These are phyloP conservation scores for Glossophaga mutica DNA, from an alignment of 2,797 vertebrate species.

Conservation along the genomic window DNA sequence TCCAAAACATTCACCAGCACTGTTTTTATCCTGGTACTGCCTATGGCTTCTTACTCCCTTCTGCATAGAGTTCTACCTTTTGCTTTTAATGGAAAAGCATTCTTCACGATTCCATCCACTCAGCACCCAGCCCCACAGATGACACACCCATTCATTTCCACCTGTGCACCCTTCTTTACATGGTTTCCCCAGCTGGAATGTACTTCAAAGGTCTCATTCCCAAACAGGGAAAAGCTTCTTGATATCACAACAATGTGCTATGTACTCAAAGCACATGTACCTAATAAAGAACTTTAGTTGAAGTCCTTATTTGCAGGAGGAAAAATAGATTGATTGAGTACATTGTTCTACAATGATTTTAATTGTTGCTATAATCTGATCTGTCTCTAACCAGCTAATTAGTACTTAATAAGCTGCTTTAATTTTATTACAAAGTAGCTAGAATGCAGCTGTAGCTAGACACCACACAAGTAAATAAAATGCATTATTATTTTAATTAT, in stretches of 20 bases:
- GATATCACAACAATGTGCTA: neutral
- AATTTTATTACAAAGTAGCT: constrained; percentile 67
- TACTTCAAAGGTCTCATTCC: neutral
- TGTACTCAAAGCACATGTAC: neutral
- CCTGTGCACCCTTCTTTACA: neutral
- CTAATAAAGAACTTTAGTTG: constrained; percentile 36
- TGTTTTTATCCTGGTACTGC: neutral
- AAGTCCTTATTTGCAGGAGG: constrained; percentile 33
- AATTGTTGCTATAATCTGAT: constrained; percentile 67
- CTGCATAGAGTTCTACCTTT: neutral
- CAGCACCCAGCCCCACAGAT: neutral
- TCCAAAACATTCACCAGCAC: neutral
- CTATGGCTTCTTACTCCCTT: neutral
- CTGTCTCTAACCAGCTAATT: constrained; percentile 66
- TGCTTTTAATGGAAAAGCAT: neutral
- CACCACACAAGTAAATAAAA: constrained; percentile 54
- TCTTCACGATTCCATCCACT: neutral
- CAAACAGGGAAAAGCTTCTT: neutral
- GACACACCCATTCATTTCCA: neutral
- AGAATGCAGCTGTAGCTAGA: constrained; percentile 56
- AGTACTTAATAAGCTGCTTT: constrained; percentile 64
- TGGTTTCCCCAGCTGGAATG: neutral
- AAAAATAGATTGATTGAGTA: constrained; percentile 52
- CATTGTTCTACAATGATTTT: constrained; percentile 62
- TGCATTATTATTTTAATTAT: constrained; percentile 56